Evolutionary conservation across 1,140 invertebrate genomes (phyloP), one percentile per base, ranked within the genome.

Genomic region (Leptopilina clavipes): DNA sequence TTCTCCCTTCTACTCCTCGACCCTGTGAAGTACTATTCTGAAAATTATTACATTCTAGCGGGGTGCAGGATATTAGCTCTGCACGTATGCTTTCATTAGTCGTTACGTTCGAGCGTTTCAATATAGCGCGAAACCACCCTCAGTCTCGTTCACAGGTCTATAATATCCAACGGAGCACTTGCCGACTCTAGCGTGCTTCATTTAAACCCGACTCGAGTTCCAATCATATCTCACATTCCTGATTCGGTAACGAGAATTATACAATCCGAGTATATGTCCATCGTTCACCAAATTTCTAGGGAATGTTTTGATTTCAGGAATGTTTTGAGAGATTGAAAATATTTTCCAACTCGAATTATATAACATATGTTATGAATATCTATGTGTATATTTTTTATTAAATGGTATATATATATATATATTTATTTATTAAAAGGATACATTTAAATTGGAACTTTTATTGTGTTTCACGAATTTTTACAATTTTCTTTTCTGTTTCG

Each of bases 31-130:
- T 87, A 89, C 82, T 88, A 89, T 89, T 88, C 83, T 82, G 85
- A 86, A 90, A 90, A 87, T 90, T 89, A 89, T 89, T 89, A 89
- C 88, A 85, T 89, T 89, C 87, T 88, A 87, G 86, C 86, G 84
- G 84, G 84, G 84, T 84, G 75, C 25, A 65, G 59, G 82, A 88
- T 88, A 88, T 88, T 86, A 87, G 86, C 85, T 85, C 78, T 78
- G 83, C 83, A 85, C 87, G 85, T 89, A 86, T 86, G 87, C 88
- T 89, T 90, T 90, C 88, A 90, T 90, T 90, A 90, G 88, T 89
- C 85, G 86, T 88, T 89, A 88, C 87, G 87, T 89, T 89, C 86
- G 86, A 89, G 88, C 87, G 87, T 88, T 89, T 89, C 86, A 86
- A 86, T 87, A 86, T 83, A 81, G 77, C 81, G 80, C 77, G 80